Base-by-base conservation (phyloP, 2,888 invertebrate genomes). In the Dinocampus coccinellae region DNA sequence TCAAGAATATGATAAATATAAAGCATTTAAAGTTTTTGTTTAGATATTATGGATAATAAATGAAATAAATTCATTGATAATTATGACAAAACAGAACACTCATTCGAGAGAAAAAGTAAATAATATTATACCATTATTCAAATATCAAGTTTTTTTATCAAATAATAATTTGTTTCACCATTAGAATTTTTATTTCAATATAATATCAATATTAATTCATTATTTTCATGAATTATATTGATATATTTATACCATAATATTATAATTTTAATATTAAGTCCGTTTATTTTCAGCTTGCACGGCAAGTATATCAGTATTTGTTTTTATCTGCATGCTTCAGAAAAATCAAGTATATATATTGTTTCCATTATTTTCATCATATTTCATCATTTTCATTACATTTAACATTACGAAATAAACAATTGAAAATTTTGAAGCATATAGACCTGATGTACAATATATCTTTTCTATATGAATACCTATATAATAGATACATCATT, bases 211-310 rank as follows among this genome's bases (percentile, higher is more conserved):
- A 66, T 4, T 29, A 7, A 29, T 69, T 33, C 33, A 57, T 66
- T 36, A 61, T 65, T 65, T 57, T 65, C 20, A 20, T 61, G 26
- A 65, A 13, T 69, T 53, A 42, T 58, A 6, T 52, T 65, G 33
- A 52, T 63, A 33, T 67, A 66, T 65, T 47, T 29, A n/a, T 24
- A n/a, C 52, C 36, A 6, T 16, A 47, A 47, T 58, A 53, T 60
- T 34, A 55, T 69, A 53, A 57, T 13, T 16, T 55, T 55, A 55
- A 26, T 24, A 57, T 58, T 57, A 57, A 70, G 47, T 72, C 34
- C 65, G 68, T 69, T 75, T 64, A 4, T 74, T 79, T 79, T 80
- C 68, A 78, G 73, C 82, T 83, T 84, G 81, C 83, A 83, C 77
- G 78, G 81, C 83, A 84, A 83, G 82, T 78, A 80, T 80, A 78